A percentile compares a stretch with the other conserved stretches of the same genome.
Evolutionary conservation across 2,113 vertebrate genomes (phyloP).

Genomic region (Cyanoramphus novaezelandiae): DNA sequence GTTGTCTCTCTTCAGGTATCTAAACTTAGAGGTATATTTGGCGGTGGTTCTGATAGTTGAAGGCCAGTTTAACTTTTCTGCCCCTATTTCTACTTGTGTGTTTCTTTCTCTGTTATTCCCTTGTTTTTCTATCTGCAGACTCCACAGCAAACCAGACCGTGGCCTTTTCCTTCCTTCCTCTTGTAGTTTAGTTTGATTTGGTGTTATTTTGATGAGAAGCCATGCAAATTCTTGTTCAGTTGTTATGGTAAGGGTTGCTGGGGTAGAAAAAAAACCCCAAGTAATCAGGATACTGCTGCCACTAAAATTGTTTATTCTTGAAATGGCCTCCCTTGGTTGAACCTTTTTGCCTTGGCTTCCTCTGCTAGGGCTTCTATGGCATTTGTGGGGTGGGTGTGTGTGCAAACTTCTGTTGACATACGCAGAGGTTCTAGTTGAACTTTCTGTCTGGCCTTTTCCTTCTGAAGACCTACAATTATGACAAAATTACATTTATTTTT

Average conservation of each 20-base stretch:
- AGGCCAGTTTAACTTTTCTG: background rate
- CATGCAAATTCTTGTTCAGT: background rate
- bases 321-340: background rate
- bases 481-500: background rate
- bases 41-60: background rate
- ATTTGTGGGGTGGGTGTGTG: background rate
- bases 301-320: background rate
- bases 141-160: background rate
- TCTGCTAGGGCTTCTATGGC: background rate
- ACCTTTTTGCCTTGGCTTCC: background rate
- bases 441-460: background rate
- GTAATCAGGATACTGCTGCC: background rate
- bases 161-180: background rate
- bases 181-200: background rate
- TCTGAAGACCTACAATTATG: background rate
- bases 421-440: background rate
- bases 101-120: background rate
- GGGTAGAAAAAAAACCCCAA: background rate
- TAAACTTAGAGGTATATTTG: background rate
- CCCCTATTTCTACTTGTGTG: accelerated
- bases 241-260: background rate
- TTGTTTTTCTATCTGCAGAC: background rate
- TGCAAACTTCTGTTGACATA: background rate
- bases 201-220: background rate
- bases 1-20: background rate